phyloP scores from a whole-genome alignment of 1,140 invertebrate genomes.

The Halyomorpha halys region DNA sequence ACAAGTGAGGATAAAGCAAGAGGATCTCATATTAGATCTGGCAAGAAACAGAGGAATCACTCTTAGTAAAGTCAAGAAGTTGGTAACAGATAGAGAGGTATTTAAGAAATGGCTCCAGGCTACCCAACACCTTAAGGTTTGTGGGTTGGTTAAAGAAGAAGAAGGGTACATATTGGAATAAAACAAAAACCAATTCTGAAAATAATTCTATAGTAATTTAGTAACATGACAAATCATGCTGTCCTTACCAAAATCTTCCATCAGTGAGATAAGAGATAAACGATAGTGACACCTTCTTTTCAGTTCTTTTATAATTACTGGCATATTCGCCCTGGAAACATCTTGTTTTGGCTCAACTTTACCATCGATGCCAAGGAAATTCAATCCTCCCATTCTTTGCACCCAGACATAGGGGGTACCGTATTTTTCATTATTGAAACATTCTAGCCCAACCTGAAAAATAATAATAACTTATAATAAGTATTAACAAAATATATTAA shows the following conservation, averaged over 20 bases:
- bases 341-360: constrained; percentile 34
- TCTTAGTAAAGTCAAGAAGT: no score
- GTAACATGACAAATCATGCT: no score
- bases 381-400: constrained; percentile 74
- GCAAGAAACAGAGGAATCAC: no score
- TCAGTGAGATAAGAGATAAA: constrained; percentile 61
- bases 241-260: constrained; percentile 61
- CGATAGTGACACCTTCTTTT: constrained; percentile 59
- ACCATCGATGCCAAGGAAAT: constrained; percentile 43
- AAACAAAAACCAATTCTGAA: no score
- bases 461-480: background rate
- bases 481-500: background rate
- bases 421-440: constrained; percentile 34
- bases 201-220: no score
- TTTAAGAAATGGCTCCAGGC: no score
- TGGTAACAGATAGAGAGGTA: no score
- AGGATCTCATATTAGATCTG: no score
- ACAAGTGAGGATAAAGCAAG: no score
- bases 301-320: constrained; percentile 55
- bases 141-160: no score
- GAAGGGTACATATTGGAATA: no score
- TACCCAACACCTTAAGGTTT: no score
- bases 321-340: constrained; percentile 47
- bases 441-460: constrained; percentile 28
- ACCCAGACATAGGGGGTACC: constrained; percentile 83